A percentile compares a stretch with the other conserved stretches of the same genome.
These are phyloP conservation scores for Orycteropus afer DNA, from an alignment of 2,113 vertebrate genomes.

Conservation along the genomic window DNA sequence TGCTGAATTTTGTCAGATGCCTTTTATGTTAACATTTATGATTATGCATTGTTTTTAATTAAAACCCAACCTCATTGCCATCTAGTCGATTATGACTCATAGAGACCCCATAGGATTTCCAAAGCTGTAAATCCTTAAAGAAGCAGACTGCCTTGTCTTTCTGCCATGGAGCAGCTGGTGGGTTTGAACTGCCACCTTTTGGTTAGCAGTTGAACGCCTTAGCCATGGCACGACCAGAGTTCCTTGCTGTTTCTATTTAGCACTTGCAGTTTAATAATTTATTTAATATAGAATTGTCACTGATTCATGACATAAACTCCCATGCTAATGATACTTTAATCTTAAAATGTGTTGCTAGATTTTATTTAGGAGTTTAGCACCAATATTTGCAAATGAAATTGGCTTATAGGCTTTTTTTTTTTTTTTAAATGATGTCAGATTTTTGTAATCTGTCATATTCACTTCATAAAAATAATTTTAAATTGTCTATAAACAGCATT, in stretches of 20 bases:
- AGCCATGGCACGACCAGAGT: no score
- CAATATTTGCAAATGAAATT: conserved; percentile 18
- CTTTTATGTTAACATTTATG: no score
- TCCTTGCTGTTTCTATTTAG: neutral
- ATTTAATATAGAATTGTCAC: neutral
- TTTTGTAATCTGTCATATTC: neutral
- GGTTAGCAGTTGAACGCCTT: no score
- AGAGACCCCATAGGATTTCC: no score
- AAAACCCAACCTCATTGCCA: no score
- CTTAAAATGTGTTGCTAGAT: neutral
- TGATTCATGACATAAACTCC: neutral
- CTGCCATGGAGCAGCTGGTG: no score
- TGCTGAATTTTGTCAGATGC: no score
- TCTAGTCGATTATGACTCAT: no score
- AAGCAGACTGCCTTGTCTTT: no score
- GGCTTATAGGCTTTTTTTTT: neutral
- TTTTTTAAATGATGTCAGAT: conserved; percentile 2
- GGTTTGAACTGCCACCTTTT: no score
- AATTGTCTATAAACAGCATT: neutral
- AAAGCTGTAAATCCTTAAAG: no score
- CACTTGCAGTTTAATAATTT: neutral
- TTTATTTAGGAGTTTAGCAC: conserved; percentile 1
- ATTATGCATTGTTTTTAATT: no score
- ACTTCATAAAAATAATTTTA: neutral
- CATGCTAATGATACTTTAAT: neutral